Base-by-base conservation (phyloP, 2,797 vertebrate species). In the Malurus leucopterus region DNA sequence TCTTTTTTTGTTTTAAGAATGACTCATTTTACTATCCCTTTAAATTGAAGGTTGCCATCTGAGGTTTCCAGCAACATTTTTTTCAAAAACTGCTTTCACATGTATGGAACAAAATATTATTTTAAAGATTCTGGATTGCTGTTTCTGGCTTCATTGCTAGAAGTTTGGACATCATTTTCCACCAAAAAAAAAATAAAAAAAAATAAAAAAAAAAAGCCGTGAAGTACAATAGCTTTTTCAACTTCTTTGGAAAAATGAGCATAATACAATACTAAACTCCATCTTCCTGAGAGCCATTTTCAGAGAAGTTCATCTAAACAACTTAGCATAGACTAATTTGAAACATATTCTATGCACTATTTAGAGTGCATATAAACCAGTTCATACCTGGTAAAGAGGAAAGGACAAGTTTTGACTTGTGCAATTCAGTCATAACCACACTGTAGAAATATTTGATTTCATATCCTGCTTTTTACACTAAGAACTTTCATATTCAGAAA, bases 41-140 rank as follows among this genome's bases (percentile, higher is more conserved):
- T 91, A 86, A 92, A 92, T 14, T 65, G 64, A 89, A 92, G 68
- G 47, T 26, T 93, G 67, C 70, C 53, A 88, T 57, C 23, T 90
- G 76, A 92, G 87, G 67, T 69, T 92, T 88, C 77, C 73, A 92
- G 54, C 5, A 19, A 47, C 54, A 54, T 63, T 84, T 84, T 84
- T 84, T 81, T 70, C 76, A 57, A 54, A 76, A 91, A 89, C 49
- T 91, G 61, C 70, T 88, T 95, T 94, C 89, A 95, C 87, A 91
- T 79, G 67, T 82, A 91, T 70, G 71, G 70, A 87, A 89, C 1
- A 3, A 79, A 91, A 54, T 41, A 83, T 51, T 86, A 78, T 78
- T 80, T 93, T 90, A 83, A 90, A 80, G 49, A 86, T 55, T 68
- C 46, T 40, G 27, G 55, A 84, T 75, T 92, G 79, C 70, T 89